These are phyloP conservation scores for Phragmatobia fuliginosa DNA, from an alignment of 2,888 invertebrate genomes.

Conservation along the genomic window DNA sequence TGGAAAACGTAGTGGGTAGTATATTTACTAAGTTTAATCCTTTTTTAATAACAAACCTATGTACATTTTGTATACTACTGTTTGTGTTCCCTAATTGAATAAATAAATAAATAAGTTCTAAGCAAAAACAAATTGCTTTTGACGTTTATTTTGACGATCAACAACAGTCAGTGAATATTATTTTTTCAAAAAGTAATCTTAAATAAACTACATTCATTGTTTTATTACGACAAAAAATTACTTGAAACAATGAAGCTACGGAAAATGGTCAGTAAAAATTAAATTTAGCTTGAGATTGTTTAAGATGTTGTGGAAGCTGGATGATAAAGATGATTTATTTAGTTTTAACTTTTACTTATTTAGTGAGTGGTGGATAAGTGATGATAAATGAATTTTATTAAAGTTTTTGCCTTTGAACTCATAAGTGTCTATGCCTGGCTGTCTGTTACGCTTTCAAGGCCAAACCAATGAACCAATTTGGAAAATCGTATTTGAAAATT, in stretches of 20 bases:
- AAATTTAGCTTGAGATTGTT: conserved; percentile 5
- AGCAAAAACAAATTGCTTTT: conserved; percentile 15
- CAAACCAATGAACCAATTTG: no score
- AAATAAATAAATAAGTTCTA: no score
- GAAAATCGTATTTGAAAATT: no score
- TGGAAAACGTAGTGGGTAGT: no score
- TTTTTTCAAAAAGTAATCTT: conserved; percentile 2
- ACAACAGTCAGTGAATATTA: conserved; percentile 5
- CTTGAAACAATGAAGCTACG: not conserved
- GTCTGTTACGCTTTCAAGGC: no score
- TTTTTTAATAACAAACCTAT: no score
- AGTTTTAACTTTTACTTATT: conserved; percentile 1
- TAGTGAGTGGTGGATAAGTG: not conserved
- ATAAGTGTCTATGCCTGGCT: no score
- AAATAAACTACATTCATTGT: conserved; percentile 3
- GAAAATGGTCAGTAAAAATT: conserved; percentile 22
- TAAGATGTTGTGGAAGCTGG: not conserved
- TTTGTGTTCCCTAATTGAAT: no score
- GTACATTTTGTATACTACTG: no score
- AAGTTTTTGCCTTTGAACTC: not conserved
- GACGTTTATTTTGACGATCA: conserved; percentile 23
- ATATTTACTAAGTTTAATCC: no score
- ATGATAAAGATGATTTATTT: conserved; percentile 8
- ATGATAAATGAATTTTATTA: not conserved
- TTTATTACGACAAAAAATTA: conserved; percentile 10